Evolutionary conservation across 2,888 invertebrate genomes (phyloP), one percentile per base, ranked within the genome.

Genomic region (Campoletis raptor): DNA sequence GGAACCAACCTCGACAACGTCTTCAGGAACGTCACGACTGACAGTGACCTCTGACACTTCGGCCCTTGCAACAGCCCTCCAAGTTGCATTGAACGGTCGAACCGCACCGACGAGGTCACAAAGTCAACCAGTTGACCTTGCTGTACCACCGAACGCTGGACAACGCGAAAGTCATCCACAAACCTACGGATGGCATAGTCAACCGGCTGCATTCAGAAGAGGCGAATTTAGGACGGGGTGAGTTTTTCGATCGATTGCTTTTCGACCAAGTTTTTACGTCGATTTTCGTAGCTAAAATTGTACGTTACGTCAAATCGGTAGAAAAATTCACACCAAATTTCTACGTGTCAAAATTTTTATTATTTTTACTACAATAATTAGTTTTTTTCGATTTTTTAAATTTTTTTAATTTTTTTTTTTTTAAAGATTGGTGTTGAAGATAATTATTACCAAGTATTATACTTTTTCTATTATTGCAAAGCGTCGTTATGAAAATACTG

Each of bases 51-150:
- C 94, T 83, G 94, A 94, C 87, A 92, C 93, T 45, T 93, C 93
- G 86, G 92, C 93, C 18, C 83, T 94, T 79, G 93, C 94, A 18
- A 92, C 91, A 6, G 93, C 93, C 30, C 85, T 94, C 21, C 93
- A 93, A 78, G 92, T 91, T 45, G 93, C 93, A 40, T 86, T 93
- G 54, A 94, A 93, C 87, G 92, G 91, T 57, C 90, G 92, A 83
- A 88, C 91, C 30, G 91, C 92, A 7, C 95, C 95, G 18, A 94
- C 94, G 83, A 93, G 95, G 85, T 95, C 95, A 76, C 95, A 94
- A 88, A 95, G 95, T 74, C 95, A 95, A 86, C 95, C 95, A 21
- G 94, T 95, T 48, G 94, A 95, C 89, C 91, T 95, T 70, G 92
- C 93, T 42, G 92, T 92, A 30, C 93, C 94, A 40, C 70, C 87